phyloP scores from a whole-genome alignment of 2,797 vertebrate species.

The Cryptoblepharus egeriae region DNA sequence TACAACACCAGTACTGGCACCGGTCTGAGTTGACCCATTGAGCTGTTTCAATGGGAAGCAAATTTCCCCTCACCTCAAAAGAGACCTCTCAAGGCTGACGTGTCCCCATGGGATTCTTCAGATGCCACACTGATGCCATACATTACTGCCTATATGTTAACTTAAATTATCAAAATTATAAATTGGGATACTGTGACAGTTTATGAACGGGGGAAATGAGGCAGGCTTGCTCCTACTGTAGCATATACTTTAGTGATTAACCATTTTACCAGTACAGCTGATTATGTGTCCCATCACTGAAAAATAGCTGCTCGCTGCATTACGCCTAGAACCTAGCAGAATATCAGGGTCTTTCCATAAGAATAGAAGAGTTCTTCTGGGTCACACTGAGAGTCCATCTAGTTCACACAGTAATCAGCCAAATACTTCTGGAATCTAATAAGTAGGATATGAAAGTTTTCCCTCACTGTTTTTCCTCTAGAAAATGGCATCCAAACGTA shows the following conservation, averaged over 20 bases:
- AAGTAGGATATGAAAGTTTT: neutral
- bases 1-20: too few relatives aligned
- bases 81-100: too few relatives aligned
- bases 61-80: too few relatives aligned
- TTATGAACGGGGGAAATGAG: neutral
- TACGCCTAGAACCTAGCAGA: neutral
- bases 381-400: neutral
- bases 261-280: neutral
- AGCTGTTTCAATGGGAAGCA: too few relatives aligned
- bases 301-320: constrained; percentile 20
- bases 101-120: too few relatives aligned
- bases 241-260: neutral
- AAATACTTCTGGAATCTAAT: neutral
- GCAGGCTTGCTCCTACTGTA: neutral
- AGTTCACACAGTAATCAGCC: neutral
- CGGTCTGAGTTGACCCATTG: too few relatives aligned
- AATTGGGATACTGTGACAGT: neutral
- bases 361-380: neutral
- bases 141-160: too few relatives aligned
- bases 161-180: neutral
- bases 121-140: neutral
- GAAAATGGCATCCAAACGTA: neutral
- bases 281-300: neutral
- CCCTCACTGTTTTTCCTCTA: neutral
- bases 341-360: too few relatives aligned